Evolutionary conservation across 2,113 vertebrate species (phyloP), one percentile per base, ranked within the genome.

Genomic region (Miniopterus natalensis): DNA sequence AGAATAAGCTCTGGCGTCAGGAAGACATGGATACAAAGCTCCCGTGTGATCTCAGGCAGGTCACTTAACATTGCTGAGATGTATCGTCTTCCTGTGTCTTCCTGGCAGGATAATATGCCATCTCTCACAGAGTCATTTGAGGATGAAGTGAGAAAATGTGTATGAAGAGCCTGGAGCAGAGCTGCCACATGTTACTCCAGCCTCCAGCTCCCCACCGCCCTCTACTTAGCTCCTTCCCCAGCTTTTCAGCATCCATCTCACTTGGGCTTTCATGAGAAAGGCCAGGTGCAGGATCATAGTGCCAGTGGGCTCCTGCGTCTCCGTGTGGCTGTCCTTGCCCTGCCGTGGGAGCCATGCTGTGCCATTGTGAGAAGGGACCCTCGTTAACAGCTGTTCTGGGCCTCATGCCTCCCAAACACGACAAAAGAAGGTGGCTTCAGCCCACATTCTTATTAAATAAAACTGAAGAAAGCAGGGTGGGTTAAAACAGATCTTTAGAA

Each of bases 371-470:
- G 36, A 21, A 92, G 66, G 20, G 49, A 68, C 21, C 3, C 3
- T 80, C 90, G 61, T 13, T 45, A 42, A 42, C 63, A 87, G 90
- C 88, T 75, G 59, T 42, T 86, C 31, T 25, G 70, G 79, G 42
- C 55, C 84, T 77, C 31, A 12, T 74, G 90, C 63, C 27, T 83
- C 70, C 40, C 17, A 18, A 78, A 18, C 42, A 36, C 0, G 5
- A 88, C 61, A 66, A 47, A 74, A 75, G 86, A 70, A 92, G 42
- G 49, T 66, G 21, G 53, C 84, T 93, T 68, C 78, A 31, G 66
- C 14, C 55, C 42, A 27, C 20, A 17, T 65, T 75, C 63, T 81
- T 90, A 23, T 49, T 45, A 95, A 66, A 77, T 49, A 84, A 92
- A 93, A 96, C 85, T n/a, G 14, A 88, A 23, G 51, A 95, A 75